phyloP scores from a whole-genome alignment of 2,113 vertebrate species.

The Phyllopteryx taeniolatus region DNA sequence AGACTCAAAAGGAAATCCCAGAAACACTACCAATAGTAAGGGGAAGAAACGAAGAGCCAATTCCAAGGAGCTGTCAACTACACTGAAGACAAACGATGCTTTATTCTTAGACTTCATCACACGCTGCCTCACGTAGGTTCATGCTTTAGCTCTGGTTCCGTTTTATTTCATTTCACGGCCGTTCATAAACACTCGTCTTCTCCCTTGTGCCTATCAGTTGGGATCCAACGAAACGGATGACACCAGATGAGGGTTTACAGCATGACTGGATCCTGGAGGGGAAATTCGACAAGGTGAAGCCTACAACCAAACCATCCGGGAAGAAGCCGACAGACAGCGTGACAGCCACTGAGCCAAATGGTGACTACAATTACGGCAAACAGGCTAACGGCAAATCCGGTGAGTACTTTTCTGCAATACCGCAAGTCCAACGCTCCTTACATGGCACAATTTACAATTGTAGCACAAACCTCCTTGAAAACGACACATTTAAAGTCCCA shows the following conservation, averaged over 20 bases:
- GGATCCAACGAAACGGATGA: conserved; percentile 89
- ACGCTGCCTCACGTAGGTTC: conserved; percentile 81
- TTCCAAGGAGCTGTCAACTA: conserved; percentile 81
- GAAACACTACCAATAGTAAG: conserved; percentile 83
- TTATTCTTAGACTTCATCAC: conserved; percentile 87
- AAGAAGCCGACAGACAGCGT: conserved; percentile 61
- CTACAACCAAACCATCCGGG: conserved; percentile 58
- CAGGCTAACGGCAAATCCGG: conserved; percentile 44
- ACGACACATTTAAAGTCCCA: too few relatives aligned
- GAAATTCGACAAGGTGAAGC: conserved; percentile 66
- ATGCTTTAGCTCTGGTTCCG: neutral
- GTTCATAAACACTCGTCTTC: neutral
- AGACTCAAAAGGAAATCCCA: conserved; percentile 90
- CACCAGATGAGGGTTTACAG: conserved; percentile 84
- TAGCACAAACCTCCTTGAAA: too few relatives aligned
- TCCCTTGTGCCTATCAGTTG: conserved; percentile 73
- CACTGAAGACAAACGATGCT: conserved; percentile 82
- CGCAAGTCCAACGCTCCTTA: neutral
- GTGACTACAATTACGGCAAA: conserved; percentile 57
- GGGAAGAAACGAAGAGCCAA: conserved; percentile 83
- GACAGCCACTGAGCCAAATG: conserved; percentile 55
- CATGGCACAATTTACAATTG: too few relatives aligned
- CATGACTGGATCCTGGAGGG: conserved; percentile 87
- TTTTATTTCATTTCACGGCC: neutral
- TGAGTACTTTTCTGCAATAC: conserved; percentile 28